Percentiles rank a stretch among this genome's conserved stretches.
These are phyloP conservation scores for Hypena proboscidalis DNA, from an alignment of 2,888 invertebrate species.

Conservation along the genomic window DNA sequence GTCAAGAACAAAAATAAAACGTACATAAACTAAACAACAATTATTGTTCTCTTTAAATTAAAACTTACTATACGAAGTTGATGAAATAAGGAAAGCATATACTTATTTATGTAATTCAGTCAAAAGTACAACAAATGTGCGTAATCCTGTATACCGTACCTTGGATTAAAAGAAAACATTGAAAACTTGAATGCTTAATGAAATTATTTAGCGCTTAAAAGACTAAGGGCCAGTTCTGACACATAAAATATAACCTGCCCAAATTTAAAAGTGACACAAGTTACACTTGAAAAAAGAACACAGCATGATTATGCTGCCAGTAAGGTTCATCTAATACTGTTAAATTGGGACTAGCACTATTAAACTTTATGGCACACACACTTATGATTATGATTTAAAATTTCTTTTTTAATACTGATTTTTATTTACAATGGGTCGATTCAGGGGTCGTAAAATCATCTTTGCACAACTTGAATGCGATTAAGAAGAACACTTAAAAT, in stretches of 20 bases:
- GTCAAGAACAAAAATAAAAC: neutral
- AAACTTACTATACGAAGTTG: neutral
- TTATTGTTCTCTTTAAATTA: neutral
- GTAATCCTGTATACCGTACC: neutral
- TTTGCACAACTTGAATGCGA: too few species aligned
- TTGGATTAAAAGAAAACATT: neutral
- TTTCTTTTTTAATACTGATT: neutral
- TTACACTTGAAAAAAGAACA: too few species aligned
- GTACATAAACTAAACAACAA: too few species aligned
- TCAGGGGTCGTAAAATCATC: too few species aligned
- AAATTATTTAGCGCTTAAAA: constrained; percentile 19
- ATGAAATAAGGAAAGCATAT: neutral
- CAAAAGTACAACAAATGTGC: neutral
- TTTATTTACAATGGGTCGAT: neutral
- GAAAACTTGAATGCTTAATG: neutral
- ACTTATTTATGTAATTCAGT: neutral
- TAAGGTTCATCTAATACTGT: too few species aligned
- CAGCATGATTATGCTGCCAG: too few species aligned
- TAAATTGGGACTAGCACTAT: neutral
- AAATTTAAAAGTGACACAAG: too few species aligned
- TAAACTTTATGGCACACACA: constrained; percentile 41
- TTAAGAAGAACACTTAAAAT: too few species aligned
- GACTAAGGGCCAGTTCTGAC: too few species aligned
- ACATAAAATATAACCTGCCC: too few species aligned
- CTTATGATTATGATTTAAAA: constrained; percentile 11